phyloP scores from a whole-genome alignment of 2,888 invertebrate species.

The Morpho achilles region DNA sequence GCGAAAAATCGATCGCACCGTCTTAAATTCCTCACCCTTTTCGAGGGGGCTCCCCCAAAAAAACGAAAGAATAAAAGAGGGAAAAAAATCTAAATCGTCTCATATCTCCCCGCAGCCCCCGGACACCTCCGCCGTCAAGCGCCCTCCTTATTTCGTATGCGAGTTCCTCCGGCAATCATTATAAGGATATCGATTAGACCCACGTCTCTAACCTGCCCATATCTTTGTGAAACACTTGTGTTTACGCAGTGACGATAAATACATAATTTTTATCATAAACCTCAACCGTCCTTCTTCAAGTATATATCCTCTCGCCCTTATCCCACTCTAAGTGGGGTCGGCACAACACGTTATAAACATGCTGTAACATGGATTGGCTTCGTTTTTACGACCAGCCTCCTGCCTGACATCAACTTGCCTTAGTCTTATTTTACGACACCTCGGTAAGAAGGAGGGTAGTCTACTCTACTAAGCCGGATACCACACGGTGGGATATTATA shows the following conservation, averaged over 20 bases:
- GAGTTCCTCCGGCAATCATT: constrained; percentile 79
- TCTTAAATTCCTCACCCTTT: constrained; percentile 80
- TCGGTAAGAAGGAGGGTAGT: too few relatives aligned
- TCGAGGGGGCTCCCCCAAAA: constrained; percentile 77
- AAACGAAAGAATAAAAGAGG: constrained; percentile 79
- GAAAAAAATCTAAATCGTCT: constrained; percentile 80
- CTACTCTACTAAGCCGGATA: too few relatives aligned
- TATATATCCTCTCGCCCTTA: too few relatives aligned
- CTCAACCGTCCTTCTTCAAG: neutral
- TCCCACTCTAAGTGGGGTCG: too few relatives aligned
- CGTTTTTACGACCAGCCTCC: too few relatives aligned
- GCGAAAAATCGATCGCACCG: constrained; percentile 78
- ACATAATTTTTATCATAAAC: constrained; percentile 2
- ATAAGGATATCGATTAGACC: constrained; percentile 80
- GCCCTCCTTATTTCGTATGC: constrained; percentile 80
- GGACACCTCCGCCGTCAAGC: constrained; percentile 72
- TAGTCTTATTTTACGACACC: too few relatives aligned
- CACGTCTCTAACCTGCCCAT: constrained; percentile 74
- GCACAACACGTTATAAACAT: too few relatives aligned
- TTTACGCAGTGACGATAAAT: constrained; percentile 53
- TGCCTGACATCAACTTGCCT: too few relatives aligned
- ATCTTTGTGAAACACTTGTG: constrained; percentile 64
- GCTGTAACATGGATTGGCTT: too few relatives aligned
- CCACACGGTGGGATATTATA: too few relatives aligned
- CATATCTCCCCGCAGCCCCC: constrained; percentile 66